Conservation (phyloP, 2,888 invertebrate species). For the Clistopyga incitator region DNA sequence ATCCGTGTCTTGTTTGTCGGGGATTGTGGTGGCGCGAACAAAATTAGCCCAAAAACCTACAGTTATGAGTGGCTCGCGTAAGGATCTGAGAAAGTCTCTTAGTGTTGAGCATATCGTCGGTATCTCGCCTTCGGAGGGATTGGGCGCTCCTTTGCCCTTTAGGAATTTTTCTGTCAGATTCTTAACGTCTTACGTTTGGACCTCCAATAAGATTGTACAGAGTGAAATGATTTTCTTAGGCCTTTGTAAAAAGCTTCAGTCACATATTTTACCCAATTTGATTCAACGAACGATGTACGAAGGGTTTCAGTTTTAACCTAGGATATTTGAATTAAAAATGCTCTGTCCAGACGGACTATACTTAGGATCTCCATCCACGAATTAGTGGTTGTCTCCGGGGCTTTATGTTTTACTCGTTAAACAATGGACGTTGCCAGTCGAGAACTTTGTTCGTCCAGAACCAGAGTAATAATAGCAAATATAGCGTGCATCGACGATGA, state of each 20-base stretch:
- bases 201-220: too few relatives aligned
- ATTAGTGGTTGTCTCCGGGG: background rate
- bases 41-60: constrained; percentile 93
- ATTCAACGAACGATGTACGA: too few relatives aligned
- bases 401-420: background rate
- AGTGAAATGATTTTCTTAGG: too few relatives aligned
- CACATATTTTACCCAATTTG: too few relatives aligned
- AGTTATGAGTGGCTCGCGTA: constrained; percentile 96
- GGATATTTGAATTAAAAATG: background rate
- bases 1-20: constrained; percentile 87
- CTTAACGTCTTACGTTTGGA: too few relatives aligned
- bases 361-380: background rate
- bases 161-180: constrained; percentile 94
- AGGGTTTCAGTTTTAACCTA: too few relatives aligned
- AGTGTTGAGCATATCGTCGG: constrained; percentile 96
- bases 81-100: constrained; percentile 94
- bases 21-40: constrained; percentile 88
- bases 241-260: too few relatives aligned
- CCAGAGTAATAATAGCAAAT: too few relatives aligned
- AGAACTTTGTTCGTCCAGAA: constrained; percentile 38
- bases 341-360: background rate
- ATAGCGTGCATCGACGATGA: constrained; percentile 5
- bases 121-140: constrained; percentile 90
- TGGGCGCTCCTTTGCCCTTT: constrained; percentile 93
- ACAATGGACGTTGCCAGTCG: background rate